These are phyloP conservation scores for Anarrhichthys ocellatus DNA, from an alignment of 2,113 vertebrate genomes.

Conservation along the genomic window DNA sequence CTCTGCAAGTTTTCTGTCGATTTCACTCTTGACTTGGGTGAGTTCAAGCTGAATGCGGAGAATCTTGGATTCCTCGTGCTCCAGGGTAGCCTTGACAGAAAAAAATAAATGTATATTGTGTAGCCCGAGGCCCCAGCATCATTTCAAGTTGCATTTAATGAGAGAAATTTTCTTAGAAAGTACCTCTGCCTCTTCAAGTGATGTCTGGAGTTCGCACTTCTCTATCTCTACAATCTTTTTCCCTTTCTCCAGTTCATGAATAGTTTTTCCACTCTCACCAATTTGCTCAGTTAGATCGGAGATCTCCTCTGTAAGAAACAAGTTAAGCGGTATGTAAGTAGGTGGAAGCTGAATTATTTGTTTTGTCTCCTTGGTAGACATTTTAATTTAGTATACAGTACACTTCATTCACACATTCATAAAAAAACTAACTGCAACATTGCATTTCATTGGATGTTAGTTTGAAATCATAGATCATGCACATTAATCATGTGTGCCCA, in stretches of 20 bases:
- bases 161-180: neutral
- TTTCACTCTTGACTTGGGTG: conserved; percentile 75
- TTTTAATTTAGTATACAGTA: neutral
- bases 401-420: neutral
- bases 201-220: conserved; percentile 79
- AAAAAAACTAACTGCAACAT: neutral
- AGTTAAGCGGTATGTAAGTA: neutral
- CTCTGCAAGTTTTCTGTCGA: conserved; percentile 77
- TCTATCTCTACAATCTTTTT: conserved; percentile 79
- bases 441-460: neutral
- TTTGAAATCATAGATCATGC: neutral
- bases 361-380: neutral
- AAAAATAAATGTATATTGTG: neutral
- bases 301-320: conserved; percentile 76
- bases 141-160: neutral
- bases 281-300: conserved; percentile 81
- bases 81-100: conserved; percentile 71
- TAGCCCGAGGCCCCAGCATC: neutral
- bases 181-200: conserved; percentile 84
- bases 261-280: conserved; percentile 81
- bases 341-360: neutral
- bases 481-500: neutral
- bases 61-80: conserved; percentile 82
- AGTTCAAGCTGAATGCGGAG: conserved; percentile 79
- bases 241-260: conserved; percentile 82